phyloP scores from a whole-genome alignment of 2,888 invertebrate genomes.

The Aspidiotus rigidus region DNA sequence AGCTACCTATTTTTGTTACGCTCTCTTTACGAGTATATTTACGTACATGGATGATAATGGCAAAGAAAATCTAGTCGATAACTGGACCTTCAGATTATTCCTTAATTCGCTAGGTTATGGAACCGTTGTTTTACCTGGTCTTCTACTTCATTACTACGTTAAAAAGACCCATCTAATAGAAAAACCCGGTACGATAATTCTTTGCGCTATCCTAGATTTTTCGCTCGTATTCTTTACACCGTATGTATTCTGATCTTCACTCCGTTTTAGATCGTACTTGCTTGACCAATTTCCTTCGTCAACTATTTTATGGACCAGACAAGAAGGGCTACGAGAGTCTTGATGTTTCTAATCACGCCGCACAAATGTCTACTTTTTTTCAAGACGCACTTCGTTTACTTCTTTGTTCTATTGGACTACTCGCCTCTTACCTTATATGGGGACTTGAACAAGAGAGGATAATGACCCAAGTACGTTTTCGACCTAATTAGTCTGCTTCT shows the following conservation, averaged over 20 bases:
- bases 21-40: neutral
- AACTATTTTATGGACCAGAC: conserved; percentile 19
- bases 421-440: conserved; percentile 59
- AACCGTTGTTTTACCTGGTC: conserved; percentile 78
- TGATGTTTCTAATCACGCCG: neutral
- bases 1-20: neutral
- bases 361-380: conserved; percentile 7
- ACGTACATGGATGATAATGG: conserved; percentile 12
- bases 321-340: conserved; percentile 19
- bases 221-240: neutral
- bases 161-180: conserved; percentile 66
- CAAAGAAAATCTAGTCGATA: conserved; percentile 25
- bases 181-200: conserved; percentile 52
- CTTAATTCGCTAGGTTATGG: conserved; percentile 79
- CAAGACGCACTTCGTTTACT: conserved; percentile 20
- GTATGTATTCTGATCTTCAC: neutral
- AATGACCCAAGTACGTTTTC: conserved; percentile 67
- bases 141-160: conserved; percentile 73
- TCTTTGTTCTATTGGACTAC: conserved; percentile 34
- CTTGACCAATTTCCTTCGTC: conserved; percentile 12
- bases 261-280: conserved; percentile 16
- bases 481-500: neutral
- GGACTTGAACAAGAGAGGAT: conserved; percentile 96
- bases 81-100: conserved; percentile 66
- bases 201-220: neutral